Percentiles rank a stretch among this genome's conserved stretches.
Evolutionary conservation across 23 tunicate species (phyloP).

Genomic region (Styela plicata): DNA sequence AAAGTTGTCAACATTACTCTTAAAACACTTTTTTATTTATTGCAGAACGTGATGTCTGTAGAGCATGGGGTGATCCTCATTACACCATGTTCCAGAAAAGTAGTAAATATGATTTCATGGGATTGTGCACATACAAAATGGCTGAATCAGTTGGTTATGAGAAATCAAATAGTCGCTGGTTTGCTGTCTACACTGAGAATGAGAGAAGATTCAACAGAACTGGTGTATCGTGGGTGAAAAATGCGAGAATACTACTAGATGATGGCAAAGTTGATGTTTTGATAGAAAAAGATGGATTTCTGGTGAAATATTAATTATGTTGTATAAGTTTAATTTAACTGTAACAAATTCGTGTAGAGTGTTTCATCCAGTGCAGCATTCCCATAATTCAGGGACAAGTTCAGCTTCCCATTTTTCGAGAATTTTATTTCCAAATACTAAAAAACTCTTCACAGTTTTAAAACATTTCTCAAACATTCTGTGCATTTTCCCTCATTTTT

Average conservation of each 20-base stretch:
- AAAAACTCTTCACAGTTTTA: no score
- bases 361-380: no score
- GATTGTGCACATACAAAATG: constrained; percentile 58
- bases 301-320: no score
- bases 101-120: constrained; percentile 63
- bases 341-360: no score
- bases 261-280: constrained; percentile 4
- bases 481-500: no score
- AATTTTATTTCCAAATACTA: no score
- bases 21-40: not conserved
- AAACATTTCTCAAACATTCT: no score
- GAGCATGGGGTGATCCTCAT: constrained; percentile 78
- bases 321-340: no score
- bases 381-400: no score
- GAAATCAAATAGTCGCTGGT: constrained; percentile 59
- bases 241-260: not conserved
- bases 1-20: no score
- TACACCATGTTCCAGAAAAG: constrained; percentile 58
- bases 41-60: constrained; percentile 49
- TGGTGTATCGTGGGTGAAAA: constrained; percentile 11
- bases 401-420: no score
- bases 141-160: constrained; percentile 37
- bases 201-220: not conserved
- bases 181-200: not conserved
- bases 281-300: constrained; percentile 11